Conservation (phyloP, 2,888 invertebrate genomes). For the Dilophus febrilis region DNA sequence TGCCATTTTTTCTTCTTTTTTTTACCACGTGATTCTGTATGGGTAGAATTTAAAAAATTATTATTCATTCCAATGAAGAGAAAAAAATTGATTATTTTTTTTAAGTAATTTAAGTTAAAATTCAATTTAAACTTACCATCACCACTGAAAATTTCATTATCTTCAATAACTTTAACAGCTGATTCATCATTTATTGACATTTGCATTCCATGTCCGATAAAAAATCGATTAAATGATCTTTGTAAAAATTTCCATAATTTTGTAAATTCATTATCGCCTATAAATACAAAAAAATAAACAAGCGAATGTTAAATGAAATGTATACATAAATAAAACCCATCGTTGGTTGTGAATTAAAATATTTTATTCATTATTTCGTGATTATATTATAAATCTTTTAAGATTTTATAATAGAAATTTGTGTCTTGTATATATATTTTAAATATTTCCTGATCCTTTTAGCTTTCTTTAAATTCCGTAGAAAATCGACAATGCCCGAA, state of each 20-base stretch:
- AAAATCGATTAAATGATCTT: constrained; percentile 21
- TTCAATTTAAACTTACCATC: not conserved
- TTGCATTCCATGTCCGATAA: constrained; percentile 23
- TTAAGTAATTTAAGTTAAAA: not conserved
- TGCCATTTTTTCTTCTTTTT: constrained; percentile 23
- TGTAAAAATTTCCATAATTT: constrained; percentile 23
- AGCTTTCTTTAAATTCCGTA: no score
- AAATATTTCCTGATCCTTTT: no score
- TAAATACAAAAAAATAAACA: no score
- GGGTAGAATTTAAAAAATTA: not conserved
- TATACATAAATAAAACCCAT: no score
- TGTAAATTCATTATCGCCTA: constrained; percentile 22
- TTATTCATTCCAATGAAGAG: not conserved
- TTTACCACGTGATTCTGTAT: constrained; percentile 17
- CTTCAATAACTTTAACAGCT: constrained; percentile 17
- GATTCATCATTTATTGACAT: constrained; percentile 19
- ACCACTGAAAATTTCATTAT: constrained; percentile 1
- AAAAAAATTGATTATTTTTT: no score
- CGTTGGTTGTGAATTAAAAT: no score
- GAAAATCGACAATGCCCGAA: no score
- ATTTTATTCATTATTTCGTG: no score
- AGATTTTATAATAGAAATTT: no score
- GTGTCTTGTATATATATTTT: no score
- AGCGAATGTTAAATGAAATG: no score
- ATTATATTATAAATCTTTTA: no score